Evolutionary conservation across 2,888 invertebrate species (phyloP), one percentile per base, ranked within the genome.

Genomic region (Didymodactylos carnosus): DNA sequence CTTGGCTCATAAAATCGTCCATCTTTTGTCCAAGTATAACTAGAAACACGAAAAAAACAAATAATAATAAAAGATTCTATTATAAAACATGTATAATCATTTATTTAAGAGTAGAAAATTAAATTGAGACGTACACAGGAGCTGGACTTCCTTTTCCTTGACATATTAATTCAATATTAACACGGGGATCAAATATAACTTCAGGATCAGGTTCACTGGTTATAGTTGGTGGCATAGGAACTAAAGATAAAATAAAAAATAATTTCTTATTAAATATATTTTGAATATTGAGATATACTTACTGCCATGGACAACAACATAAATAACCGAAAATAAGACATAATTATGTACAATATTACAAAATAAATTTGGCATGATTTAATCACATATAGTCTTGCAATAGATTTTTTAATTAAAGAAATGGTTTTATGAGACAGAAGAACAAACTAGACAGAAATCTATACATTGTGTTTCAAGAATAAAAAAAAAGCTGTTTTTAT

Each of bases 131-230:
- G n/a, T n/a, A n/a, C n/a, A n/a, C n/a, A 8, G 72, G 72, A n/a
- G 46, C 29, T 40, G 75, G 75, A 39, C 69, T 69, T 11, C 75
- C 75, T 72, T 72, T 72, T 27, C 69, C 75, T 29, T 72, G 46
- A 70, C 75, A 75, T 49, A 72, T 72, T 40, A 75, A 40, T 72
- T 75, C 75, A 25, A 75, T 72, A 41, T 75, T 72, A 14, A 72
- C 69, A 51, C 75, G 72, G 10, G 75, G 75, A 69, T 75, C 75
- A 69, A 75, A 75, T 49, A 75, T 72, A 35, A 75, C 71, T 70
- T 75, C 75, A 27, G 69, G 71, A 70, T 72, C 72, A 2, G 75
- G 71, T 69, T 75, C 72, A 29, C 46, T 46, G 16, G 72, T 39
- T n/a, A 75, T 72, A 19, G 69, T 23, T 10, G 75, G 75, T n/a